Percentiles rank a stretch among this genome's conserved stretches.
These are phyloP conservation scores for Actenoides lindsayi DNA, from an alignment of 2,113 vertebrate genomes.

Conservation along the genomic window DNA sequence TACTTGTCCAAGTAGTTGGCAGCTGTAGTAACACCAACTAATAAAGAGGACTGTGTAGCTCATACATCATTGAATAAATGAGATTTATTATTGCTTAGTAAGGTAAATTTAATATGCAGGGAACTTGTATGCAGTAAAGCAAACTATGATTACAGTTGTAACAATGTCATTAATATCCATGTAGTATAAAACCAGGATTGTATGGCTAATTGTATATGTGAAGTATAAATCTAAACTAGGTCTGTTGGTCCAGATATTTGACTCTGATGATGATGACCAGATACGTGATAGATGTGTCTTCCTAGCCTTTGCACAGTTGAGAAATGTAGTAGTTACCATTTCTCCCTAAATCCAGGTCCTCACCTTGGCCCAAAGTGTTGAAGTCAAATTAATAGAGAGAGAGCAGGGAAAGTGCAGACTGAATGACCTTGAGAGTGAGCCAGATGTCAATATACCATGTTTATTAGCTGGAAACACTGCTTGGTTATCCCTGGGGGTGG, in stretches of 20 bases:
- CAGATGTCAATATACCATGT: rapidly evolving
- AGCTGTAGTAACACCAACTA: background rate
- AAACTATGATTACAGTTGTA: background rate
- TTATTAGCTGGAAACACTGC: background rate
- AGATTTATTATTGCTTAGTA: background rate
- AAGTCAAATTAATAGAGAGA: background rate
- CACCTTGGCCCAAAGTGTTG: background rate
- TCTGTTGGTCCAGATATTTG: background rate
- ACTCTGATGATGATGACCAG: background rate
- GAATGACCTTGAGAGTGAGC: background rate
- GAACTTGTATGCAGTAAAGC: background rate
- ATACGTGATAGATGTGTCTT: background rate
- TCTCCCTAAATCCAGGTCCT: background rate
- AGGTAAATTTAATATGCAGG: background rate
- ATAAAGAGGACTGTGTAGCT: background rate
- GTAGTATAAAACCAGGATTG: background rate
- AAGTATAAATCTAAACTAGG: background rate
- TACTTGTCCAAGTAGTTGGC: background rate
- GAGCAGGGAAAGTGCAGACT: background rate
- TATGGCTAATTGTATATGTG: background rate
- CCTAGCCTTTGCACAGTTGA: background rate
- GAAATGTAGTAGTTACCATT: background rate
- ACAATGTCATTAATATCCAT: background rate
- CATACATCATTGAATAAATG: background rate
- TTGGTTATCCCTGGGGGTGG: background rate